These are phyloP conservation scores for Macrosoma leucophasiata DNA, from an alignment of 2,888 invertebrate species.

Conservation along the genomic window DNA sequence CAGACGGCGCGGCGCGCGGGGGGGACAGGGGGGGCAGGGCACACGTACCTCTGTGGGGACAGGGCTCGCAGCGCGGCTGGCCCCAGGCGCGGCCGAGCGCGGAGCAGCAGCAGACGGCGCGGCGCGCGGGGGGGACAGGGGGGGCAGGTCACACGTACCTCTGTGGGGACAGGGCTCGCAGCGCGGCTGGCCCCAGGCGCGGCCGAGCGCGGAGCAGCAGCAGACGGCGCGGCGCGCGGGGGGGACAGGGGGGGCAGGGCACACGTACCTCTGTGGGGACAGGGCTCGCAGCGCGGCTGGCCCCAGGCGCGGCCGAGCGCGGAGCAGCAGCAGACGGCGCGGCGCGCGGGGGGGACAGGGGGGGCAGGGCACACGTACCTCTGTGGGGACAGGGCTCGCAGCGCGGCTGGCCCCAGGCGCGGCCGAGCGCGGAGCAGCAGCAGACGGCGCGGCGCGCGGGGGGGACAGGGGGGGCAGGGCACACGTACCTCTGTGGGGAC, in stretches of 20 bases:
- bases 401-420: constrained; percentile 82
- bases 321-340: constrained; percentile 87
- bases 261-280: constrained; percentile 81
- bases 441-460: constrained; percentile 83
- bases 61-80: constrained; percentile 81
- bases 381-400: constrained; percentile 85
- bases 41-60: constrained; percentile 81
- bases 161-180: constrained; percentile 85
- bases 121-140: too few relatives aligned
- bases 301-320: constrained; percentile 86
- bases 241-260: too few relatives aligned
- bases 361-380: too few relatives aligned
- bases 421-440: constrained; percentile 87
- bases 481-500: constrained; percentile 81
- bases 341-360: too few relatives aligned
- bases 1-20: constrained; percentile 83
- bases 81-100: constrained; percentile 86
- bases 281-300: constrained; percentile 81
- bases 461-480: too few relatives aligned
- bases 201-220: constrained; percentile 87
- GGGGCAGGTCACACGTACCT: too few relatives aligned
- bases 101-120: constrained; percentile 87
- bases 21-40: too few relatives aligned
- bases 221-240: constrained; percentile 83
- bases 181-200: constrained; percentile 82